Evolutionary conservation across 2,113 vertebrate genomes (phyloP).

Genomic region (Phycodurus eques): DNA sequence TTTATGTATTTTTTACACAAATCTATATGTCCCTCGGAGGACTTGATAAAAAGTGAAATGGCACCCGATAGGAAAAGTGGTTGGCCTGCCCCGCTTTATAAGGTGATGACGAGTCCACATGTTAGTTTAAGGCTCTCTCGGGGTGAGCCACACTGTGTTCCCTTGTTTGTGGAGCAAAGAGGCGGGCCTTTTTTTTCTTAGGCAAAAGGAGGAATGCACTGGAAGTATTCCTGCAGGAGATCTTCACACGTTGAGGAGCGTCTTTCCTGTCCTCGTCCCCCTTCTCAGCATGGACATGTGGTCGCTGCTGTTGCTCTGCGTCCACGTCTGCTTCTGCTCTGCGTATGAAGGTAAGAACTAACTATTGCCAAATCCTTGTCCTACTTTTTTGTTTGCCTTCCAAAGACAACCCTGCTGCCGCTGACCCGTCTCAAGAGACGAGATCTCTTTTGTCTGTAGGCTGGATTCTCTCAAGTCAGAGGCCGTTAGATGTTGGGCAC

Average conservation of each 20-base stretch:
- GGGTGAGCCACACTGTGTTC: constrained; percentile 4
- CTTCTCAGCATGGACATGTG: constrained; percentile 69
- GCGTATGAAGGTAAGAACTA: constrained; percentile 71
- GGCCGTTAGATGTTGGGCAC: not conserved
- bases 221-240: constrained; percentile 58
- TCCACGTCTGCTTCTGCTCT: constrained; percentile 62
- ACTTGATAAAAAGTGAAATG: not conserved
- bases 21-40: not conserved
- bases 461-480: not conserved
- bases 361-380: not conserved
- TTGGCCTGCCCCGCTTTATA: not conserved
- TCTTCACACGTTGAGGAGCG: constrained; percentile 49
- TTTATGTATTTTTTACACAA: too few species aligned
- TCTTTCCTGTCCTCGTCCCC: constrained; percentile 21
- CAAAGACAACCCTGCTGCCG: not conserved
- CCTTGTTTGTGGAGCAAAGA: constrained; percentile 13
- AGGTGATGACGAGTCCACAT: constrained; percentile 11
- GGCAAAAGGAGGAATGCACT: constrained; percentile 67
- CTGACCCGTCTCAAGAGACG: not conserved
- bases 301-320: constrained; percentile 51
- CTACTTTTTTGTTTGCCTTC: not conserved
- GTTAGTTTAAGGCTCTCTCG: constrained; percentile 1
- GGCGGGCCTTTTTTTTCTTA: constrained; percentile 32
- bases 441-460: not conserved
- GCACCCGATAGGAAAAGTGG: not conserved